Conservation (phyloP, 2,113 vertebrate genomes). For the Varanus komodoensis region DNA sequence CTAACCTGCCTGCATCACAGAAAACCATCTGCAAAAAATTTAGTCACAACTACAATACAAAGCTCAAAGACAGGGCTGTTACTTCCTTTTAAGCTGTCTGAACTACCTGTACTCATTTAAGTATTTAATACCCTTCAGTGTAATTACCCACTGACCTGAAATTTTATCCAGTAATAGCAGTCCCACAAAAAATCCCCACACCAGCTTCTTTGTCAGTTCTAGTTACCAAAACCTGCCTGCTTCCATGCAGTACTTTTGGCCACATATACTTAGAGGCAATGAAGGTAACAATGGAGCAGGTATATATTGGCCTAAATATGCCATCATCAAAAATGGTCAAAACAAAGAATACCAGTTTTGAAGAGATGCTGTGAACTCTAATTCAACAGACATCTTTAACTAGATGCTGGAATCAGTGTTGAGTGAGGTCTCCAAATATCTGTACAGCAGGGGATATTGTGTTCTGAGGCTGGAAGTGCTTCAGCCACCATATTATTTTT, state of each 20-base stretch:
- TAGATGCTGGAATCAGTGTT: background rate
- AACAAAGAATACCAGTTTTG: background rate
- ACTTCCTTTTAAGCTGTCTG: slow-evolving; percentile 46
- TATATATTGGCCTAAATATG: background rate
- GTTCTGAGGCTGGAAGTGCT: background rate
- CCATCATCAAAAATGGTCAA: slow-evolving; percentile 26
- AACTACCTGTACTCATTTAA: slow-evolving; percentile 22
- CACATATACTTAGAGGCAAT: background rate
- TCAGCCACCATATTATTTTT: background rate
- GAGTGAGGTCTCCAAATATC: background rate
- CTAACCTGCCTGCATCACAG: background rate
- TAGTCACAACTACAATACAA: background rate
- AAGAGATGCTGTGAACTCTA: background rate
- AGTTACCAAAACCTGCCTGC: slow-evolving; percentile 65
- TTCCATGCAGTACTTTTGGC: slow-evolving; percentile 30
- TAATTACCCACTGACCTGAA: slow-evolving; percentile 70
- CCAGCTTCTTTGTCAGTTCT: slow-evolving; percentile 62
- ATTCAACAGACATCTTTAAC: background rate
- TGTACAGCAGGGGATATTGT: background rate
- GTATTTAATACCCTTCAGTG: slow-evolving; percentile 49
- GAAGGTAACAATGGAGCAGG: background rate
- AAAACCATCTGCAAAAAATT: background rate
- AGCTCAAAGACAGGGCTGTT: background rate
- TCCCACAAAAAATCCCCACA: slow-evolving; percentile 37
- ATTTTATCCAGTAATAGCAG: slow-evolving; percentile 69